Evolutionary conservation across 2,888 invertebrate species (phyloP), one percentile per base, ranked within the genome.

Genomic region (Melinaea marsaeus): DNA sequence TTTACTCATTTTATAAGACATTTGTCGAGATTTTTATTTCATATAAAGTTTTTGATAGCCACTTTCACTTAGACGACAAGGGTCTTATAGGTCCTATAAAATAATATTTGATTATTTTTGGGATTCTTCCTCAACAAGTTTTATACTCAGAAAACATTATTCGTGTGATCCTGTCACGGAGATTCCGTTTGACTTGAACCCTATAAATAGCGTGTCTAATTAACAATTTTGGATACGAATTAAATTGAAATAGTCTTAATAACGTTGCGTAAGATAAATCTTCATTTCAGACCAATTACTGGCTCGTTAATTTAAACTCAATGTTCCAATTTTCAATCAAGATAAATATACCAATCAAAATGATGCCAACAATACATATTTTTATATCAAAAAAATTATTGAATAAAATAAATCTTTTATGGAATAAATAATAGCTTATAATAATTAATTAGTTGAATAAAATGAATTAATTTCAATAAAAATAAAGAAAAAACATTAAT

Each of bases 321-420:
- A 74, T 69, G 68, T 72, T 70, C 70, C 69, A 72, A 74, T 75
- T 75, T 69, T 67, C 65, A 73, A 71, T 69, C 68, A 62, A 71
- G 70, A 71, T 72, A 72, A 73, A 74, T 70, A 72, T 67, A 66
- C 69, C 73, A 74, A 74, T 74, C 74, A 72, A 63, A 58, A 62
- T 62, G 51, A 32, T 32, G 51, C 32, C 32, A 9, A 22, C 22
- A 9, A 4, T 4, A 6, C 37, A 37, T 37, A 1, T 42, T 42
- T 42, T 42, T 42, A 9, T 42, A 42, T 42, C 1, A 42, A 51
- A 13, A 3, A 22, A 6, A 32, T 22, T 9, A 51, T 2, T 22
- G 32, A 22, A 3, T 13, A 51, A 51, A 32, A n/a, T 32, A 9
- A 51, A 32, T 7, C 6, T 48, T 22, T 22, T 6, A 48, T 4